These are phyloP conservation scores for human (Homo sapiens) DNA, from an alignment of 2,113 vertebrate species.

Conservation along the genomic window GRCh38 chr3:105243001-105243500, in stretches of 20 bases:
- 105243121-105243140: neutral
- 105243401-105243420: neutral
- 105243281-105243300: neutral
- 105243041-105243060: conserved; percentile 47
- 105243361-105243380: neutral
- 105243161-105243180: conserved; percentile 29
- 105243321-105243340: neutral
- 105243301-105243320: neutral
- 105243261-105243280: conserved; percentile 12
- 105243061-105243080: conserved; percentile 50
- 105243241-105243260: neutral
- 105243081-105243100: neutral
- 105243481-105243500: neutral
- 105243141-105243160: conserved; percentile 31
- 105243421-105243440: neutral
- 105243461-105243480: neutral
- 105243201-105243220: neutral
- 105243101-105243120: conserved; percentile 64
- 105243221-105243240: neutral
- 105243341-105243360: neutral
- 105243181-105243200: conserved; percentile 29
- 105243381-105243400: neutral
- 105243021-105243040: conserved; percentile 38
- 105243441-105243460: neutral
- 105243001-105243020: neutral